These are phyloP conservation scores for Oenanthe oenanthe DNA, from an alignment of 2,113 vertebrate species.

Conservation along the genomic window DNA sequence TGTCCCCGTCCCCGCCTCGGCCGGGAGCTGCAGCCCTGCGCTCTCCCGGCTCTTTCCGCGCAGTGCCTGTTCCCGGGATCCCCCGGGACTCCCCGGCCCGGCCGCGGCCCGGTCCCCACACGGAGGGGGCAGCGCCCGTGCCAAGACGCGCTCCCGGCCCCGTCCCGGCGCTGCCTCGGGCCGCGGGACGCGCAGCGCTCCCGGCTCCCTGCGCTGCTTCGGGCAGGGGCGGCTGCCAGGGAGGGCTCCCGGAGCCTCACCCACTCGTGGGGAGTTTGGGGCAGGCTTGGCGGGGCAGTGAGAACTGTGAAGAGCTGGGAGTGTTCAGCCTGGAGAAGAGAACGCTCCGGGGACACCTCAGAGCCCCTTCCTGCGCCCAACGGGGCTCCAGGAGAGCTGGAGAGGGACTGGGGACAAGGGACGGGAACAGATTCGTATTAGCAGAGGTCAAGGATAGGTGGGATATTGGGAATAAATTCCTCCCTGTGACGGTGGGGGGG, in stretches of 20 bases:
- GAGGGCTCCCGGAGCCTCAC: fast-evolving
- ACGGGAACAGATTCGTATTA: neutral
- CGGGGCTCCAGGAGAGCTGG: neutral
- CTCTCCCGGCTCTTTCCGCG: neutral
- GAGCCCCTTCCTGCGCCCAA: neutral
- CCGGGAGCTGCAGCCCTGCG: neutral
- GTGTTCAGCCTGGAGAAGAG: neutral
- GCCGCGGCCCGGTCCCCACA: neutral
- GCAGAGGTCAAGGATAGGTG: neutral
- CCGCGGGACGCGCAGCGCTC: no score
- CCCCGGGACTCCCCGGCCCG: neutral
- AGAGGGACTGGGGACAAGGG: neutral
- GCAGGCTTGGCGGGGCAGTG: neutral
- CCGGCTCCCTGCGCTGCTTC: neutral
- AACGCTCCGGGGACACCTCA: neutral
- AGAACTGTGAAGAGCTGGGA: neutral
- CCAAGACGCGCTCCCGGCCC: neutral
- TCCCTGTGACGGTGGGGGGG: fast-evolving
- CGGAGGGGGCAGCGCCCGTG: neutral
- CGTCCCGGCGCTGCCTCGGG: neutral
- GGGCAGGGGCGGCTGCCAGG: neutral
- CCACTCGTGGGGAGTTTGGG: fast-evolving
- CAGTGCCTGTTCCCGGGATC: neutral
- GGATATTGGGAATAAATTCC: neutral
- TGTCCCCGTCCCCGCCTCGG: neutral